Evolutionary conservation across 2,888 invertebrate genomes (phyloP), one percentile per base, ranked within the genome.

Genomic region (Andricus quercusramuli): DNA sequence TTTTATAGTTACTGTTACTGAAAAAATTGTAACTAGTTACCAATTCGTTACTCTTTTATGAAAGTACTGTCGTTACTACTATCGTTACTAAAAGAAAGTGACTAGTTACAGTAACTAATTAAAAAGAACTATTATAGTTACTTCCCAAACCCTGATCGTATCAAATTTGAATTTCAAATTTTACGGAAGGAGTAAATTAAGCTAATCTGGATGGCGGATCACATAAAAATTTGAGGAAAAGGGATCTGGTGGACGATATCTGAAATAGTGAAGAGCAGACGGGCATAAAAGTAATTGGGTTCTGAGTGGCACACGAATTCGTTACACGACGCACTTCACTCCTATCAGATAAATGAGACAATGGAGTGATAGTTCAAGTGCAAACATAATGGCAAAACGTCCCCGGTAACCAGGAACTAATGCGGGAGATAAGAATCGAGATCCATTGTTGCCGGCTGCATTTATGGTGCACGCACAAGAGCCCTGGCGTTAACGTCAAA

Each of bases 401-500:
- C 83, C 85, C 86, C 83, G 82, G 85, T 89, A 89, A 89, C 87
- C 87, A 88, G 87, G 86, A 87, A 90, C 89, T 88, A 89, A 90
- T 89, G 89, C 87, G 86, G 87, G 86, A 91, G 92, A 92, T 92
- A 89, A 89, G 85, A 87, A 92, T 92, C 91, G 82, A 78, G 68
- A 66, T 51, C 83, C 83, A 90, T 92, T 91, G 91, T 91, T 84
- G 82, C 82, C 82, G 85, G 81, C 83, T 83, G 86, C 86, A 86
- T 87, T 88, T 86, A 88, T 84, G 86, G 86, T 84, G 86, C 81
- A 83, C 84, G 86, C 80, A 79, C 78, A 86, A 88, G 88, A 87
- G 88, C 78, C 80, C 84, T 86, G 89, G 90, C 90, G 91, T 91
- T 90, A 91, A 91, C 89, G 91, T 91, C 91, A 90, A 90, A 90